phyloP scores from a whole-genome alignment of 1,140 invertebrate species.

The Lanistes nyassanus region DNA sequence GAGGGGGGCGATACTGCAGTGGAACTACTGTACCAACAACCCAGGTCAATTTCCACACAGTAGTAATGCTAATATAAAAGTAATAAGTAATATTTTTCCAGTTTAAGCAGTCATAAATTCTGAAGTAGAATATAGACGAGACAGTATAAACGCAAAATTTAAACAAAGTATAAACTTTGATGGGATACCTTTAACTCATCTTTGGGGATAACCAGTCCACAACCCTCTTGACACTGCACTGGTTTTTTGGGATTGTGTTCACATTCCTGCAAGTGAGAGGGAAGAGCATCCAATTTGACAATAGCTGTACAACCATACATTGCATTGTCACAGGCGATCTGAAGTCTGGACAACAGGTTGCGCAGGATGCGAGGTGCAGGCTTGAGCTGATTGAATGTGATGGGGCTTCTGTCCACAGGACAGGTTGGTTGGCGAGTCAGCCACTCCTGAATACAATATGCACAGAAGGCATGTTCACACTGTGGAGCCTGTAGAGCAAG shows the following conservation, averaged over 20 bases:
- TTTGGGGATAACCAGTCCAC: conserved; percentile 92
- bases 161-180: too few species aligned
- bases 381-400: conserved; percentile 86
- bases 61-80: too few species aligned
- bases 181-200: conserved; percentile 82
- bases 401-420: conserved; percentile 89
- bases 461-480: conserved; percentile 96
- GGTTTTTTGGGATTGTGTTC: conserved; percentile 94
- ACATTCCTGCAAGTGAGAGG: conserved; percentile 85
- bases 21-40: too few species aligned
- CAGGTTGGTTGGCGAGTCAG: conserved; percentile 90
- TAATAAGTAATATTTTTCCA: too few species aligned
- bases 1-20: too few species aligned
- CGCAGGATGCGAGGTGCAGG: conserved; percentile 91
- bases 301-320: conserved; percentile 84
- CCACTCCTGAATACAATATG: conserved; percentile 94
- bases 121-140: too few species aligned
- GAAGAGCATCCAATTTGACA: conserved; percentile 86
- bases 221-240: conserved; percentile 90
- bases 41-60: too few species aligned
- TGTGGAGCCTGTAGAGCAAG: conserved; percentile 80
- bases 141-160: too few species aligned
- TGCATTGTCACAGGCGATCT: conserved; percentile 90
- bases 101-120: too few species aligned
- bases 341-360: conserved; percentile 87